Conservation (phyloP, 35 echinoderm and acorn worm genomes). For the Ophioderma brevispina region DNA sequence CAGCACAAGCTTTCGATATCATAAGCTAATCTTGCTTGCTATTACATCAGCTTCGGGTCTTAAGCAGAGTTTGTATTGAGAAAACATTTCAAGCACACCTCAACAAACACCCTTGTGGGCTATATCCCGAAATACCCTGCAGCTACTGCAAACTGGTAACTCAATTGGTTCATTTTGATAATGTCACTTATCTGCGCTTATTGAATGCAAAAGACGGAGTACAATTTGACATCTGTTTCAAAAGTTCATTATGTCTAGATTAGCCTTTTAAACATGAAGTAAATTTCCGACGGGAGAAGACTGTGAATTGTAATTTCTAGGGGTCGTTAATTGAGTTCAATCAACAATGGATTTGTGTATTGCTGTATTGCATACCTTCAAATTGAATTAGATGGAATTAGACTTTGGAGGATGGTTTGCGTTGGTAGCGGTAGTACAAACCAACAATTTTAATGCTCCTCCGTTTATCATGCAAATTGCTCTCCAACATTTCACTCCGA, state of each 20-base stretch:
- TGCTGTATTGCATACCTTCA: neutral
- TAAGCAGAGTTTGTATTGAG: neutral
- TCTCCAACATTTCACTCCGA: too few relatives aligned
- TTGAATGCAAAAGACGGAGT: neutral
- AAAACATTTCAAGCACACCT: neutral
- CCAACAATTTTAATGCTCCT: too few relatives aligned
- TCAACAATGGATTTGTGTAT: neutral
- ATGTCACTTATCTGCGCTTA: neutral
- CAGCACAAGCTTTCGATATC: neutral
- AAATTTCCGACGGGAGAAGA: neutral
- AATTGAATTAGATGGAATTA: neutral
- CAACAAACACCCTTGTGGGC: neutral
- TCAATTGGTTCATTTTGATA: neutral
- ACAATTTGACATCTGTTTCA: constrained; percentile 14
- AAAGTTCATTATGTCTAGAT: neutral
- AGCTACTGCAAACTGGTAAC: neutral
- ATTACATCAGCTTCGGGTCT: neutral
- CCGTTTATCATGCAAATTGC: too few relatives aligned
- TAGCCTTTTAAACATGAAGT: neutral
- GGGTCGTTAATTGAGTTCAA: constrained; percentile 1
- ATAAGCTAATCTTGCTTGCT: too few relatives aligned
- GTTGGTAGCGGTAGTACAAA: neutral
- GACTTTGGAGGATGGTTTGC: neutral
- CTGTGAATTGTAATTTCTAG: neutral
- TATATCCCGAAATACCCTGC: neutral